These are phyloP conservation scores for Phlogophora meticulosa DNA, from an alignment of 2,888 invertebrate genomes.

Conservation along the genomic window DNA sequence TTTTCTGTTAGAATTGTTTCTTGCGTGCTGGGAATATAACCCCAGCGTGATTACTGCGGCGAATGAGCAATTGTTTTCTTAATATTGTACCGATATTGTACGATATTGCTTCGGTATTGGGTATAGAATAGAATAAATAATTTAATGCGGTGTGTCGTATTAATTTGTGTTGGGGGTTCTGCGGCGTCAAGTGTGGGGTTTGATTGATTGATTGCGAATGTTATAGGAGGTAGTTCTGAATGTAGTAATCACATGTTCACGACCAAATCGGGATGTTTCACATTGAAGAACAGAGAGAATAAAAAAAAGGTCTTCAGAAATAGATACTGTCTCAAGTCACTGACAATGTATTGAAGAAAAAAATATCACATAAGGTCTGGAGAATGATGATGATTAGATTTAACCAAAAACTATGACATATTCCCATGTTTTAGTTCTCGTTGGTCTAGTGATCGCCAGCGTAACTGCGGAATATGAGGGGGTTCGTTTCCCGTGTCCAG, in stretches of 20 bases:
- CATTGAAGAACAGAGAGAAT: neutral
- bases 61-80: constrained; percentile 71
- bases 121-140: constrained; percentile 60
- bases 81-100: constrained; percentile 58
- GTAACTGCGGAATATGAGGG: too few relatives aligned
- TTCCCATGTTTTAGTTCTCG: neutral
- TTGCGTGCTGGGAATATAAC: constrained; percentile 76
- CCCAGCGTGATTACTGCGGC: constrained; percentile 72
- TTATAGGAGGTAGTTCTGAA: constrained; percentile 28
- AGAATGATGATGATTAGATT: neutral
- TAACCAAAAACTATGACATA: neutral
- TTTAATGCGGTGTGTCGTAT: constrained; percentile 60
- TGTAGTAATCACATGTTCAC: constrained; percentile 29
- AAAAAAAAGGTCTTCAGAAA: neutral
- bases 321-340: too few relatives aligned
- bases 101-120: constrained; percentile 56
- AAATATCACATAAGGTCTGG: too few relatives aligned
- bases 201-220: constrained; percentile 56
- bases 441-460: too few relatives aligned
- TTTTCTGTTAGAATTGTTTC: constrained; percentile 79
- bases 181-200: constrained; percentile 11
- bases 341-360: too few relatives aligned
- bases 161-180: constrained; percentile 56
- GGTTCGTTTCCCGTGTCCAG: too few relatives aligned
- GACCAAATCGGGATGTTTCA: neutral